Percentiles rank a stretch among this genome's conserved stretches.
Conservation (phyloP, 2,797 vertebrate species). For the Tapera naevia region DNA sequence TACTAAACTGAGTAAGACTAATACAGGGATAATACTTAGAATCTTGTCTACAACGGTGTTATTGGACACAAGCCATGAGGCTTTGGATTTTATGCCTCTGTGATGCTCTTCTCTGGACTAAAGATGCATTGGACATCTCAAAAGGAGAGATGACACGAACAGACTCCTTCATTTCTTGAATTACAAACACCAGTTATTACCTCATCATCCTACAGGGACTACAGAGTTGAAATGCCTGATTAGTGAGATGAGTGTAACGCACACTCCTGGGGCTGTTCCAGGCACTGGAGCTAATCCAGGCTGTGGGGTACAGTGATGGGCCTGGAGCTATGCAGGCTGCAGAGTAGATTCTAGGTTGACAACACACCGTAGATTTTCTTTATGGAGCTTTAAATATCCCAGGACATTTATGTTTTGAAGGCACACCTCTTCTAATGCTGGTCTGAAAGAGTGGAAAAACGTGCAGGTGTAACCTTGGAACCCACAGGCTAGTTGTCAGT, state of each 20-base stretch:
- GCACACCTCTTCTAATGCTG: background rate
- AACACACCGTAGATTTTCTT: background rate
- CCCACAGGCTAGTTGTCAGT: background rate
- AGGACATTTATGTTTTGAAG: background rate
- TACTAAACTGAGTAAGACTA: background rate
- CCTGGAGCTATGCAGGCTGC: background rate
- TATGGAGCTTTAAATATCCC: background rate
- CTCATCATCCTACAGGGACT: background rate
- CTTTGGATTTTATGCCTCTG: background rate
- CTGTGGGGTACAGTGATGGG: background rate
- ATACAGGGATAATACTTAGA: background rate
- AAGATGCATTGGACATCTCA: background rate
- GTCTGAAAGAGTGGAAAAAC: background rate
- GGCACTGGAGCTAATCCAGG: conserved; percentile 13
- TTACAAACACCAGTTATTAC: background rate
- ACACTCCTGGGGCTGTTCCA: conserved; percentile 19
- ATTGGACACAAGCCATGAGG: background rate
- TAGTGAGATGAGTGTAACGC: conserved; percentile 5
- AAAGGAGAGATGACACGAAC: background rate
- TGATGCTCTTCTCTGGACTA: background rate
- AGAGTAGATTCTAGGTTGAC: background rate
- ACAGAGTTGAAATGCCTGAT: background rate
- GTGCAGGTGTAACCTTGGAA: background rate
- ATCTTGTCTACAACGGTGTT: background rate
- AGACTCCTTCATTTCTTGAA: background rate